Base-by-base conservation (phyloP, 2,888 invertebrate genomes). In the Andrena fulva region DNA sequence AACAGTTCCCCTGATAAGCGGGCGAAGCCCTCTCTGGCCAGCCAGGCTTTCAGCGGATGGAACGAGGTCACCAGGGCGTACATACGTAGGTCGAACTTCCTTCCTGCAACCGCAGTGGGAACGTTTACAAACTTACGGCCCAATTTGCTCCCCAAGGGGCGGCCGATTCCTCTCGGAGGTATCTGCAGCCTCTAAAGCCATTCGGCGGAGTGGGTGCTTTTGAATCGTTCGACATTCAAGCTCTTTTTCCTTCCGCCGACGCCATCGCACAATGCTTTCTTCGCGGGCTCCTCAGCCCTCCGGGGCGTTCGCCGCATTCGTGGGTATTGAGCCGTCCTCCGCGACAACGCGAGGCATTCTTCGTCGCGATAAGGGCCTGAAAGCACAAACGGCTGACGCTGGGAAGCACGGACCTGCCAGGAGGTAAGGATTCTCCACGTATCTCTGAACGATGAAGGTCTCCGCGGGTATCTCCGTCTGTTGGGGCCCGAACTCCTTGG, bases 1-100 rank as follows among this genome's bases (percentile, higher is more conserved):
- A 95, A 96, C 82, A 95, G 92, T 27, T 95, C 95, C 78, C 95
- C 95, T n/a, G 95, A 95, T 84, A 96, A 95, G 12, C 96, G 93
- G 1, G 96, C 96, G 92, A 96, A 96, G 0, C 96, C 96, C 86
- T 95, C 95, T 59, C 96, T 93, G 80, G 95, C 95, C 52, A 96
- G 90, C 95, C 95, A 96, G 2, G 94, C 95, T 88, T 95, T 93
- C 80, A 93, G 79, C 8, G 94, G 93, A 29, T 90, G 90, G 79
- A 94, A 94, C 33, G 95, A 95, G 63, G 95, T 95, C 31, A 96
- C 96, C 59, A 96, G 92, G 6, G 95, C 95, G 92, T 96, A 96
- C 80, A 96, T 94, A 8, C 96, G 92, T n/a, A 96, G 93, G 90
- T 96, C 96, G 91, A 96, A 96, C 91, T 96, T 96, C 86, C 95